These are phyloP conservation scores for Rhagologus leucostigma DNA, from an alignment of 2,113 vertebrate genomes.

Conservation along the genomic window DNA sequence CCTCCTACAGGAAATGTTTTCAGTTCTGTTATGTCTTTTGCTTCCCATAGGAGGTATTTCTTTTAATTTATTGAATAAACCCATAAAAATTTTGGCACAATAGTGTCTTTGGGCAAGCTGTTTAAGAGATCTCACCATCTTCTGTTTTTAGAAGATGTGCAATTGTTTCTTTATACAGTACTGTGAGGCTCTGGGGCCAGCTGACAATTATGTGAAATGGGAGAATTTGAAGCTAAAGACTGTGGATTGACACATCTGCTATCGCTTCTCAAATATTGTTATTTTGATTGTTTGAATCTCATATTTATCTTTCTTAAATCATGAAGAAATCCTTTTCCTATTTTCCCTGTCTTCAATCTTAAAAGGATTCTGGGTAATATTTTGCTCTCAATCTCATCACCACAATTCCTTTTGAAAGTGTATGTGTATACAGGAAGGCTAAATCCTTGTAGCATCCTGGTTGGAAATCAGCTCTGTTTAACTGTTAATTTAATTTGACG, in stretches of 20 bases:
- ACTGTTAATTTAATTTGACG: slow-evolving; percentile 5
- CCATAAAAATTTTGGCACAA: not conserved
- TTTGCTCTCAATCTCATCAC: not conserved
- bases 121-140: slow-evolving; percentile 2
- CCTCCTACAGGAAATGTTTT: slow-evolving; percentile 63
- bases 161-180: not conserved
- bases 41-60: slow-evolving; percentile 53
- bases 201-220: not conserved
- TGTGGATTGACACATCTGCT: not conserved
- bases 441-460: not conserved
- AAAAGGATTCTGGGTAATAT: not conserved
- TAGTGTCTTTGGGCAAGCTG: not conserved
- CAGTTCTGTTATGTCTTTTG: slow-evolving; percentile 57
- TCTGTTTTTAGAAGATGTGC: slow-evolving; percentile 13
- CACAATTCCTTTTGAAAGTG: not conserved
- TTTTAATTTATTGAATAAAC: slow-evolving; percentile 66
- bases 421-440: not conserved
- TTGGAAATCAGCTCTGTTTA: slow-evolving; percentile 25
- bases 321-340: not conserved
- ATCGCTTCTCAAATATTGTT: not conserved
- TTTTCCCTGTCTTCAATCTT: not conserved
- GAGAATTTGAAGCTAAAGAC: slow-evolving; percentile 9
- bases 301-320: not conserved
- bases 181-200: not conserved
- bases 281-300: not conserved